Percentiles rank a stretch among this genome's conserved stretches.
These are phyloP conservation scores for Leptopilina boulardi DNA, from an alignment of 1,140 invertebrate species.

Conservation along the genomic window DNA sequence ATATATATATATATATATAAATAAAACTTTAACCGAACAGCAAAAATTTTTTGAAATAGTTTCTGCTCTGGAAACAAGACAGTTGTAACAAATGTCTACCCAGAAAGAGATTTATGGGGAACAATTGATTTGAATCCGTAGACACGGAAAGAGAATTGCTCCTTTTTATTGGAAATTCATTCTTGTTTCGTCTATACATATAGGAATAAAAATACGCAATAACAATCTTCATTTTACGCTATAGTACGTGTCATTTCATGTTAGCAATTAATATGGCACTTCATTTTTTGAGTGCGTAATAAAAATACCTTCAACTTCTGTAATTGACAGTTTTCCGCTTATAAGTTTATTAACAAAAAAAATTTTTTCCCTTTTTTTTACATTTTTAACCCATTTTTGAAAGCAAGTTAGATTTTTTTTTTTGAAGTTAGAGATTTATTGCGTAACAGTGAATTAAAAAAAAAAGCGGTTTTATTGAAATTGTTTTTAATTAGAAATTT, in stretches of 20 bases:
- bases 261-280: not conserved
- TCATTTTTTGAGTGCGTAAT: not conserved
- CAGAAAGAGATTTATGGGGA: conserved; percentile 2
- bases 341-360: too few relatives aligned
- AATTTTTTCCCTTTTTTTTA: too few relatives aligned
- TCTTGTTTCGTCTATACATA: not conserved
- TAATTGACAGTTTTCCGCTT: conserved; percentile 1
- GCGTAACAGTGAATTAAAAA: too few relatives aligned
- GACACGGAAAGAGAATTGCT: not conserved
- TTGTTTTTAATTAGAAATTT: too few relatives aligned
- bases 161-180: not conserved
- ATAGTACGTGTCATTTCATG: not conserved
- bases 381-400: too few relatives aligned
- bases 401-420: too few relatives aligned
- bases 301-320: not conserved
- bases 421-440: too few relatives aligned
- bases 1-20: too few relatives aligned
- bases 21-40: not conserved
- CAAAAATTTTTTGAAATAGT: conserved; percentile 40
- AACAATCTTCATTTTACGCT: not conserved
- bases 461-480: too few relatives aligned
- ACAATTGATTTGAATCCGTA: conserved; percentile 12
- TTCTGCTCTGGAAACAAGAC: not conserved
- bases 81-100: not conserved
- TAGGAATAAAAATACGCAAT: not conserved